Conservation (phyloP, 2,888 invertebrate genomes). For the Trichogramma evanescens region DNA sequence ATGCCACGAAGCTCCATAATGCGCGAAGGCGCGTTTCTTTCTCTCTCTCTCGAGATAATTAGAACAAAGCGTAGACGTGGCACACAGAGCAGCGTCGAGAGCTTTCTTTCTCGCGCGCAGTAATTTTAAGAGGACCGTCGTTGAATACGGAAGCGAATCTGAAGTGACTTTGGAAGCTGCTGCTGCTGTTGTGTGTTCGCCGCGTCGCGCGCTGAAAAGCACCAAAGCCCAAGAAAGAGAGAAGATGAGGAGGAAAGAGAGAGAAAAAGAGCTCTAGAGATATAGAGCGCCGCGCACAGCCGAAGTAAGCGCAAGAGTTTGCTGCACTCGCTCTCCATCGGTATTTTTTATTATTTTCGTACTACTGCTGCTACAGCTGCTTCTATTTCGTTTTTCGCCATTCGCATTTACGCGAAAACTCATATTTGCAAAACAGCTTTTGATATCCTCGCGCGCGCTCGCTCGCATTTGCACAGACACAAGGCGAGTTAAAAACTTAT, state of each 20-base stretch:
- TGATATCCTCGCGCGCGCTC: neutral
- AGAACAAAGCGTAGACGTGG: conserved; percentile 1
- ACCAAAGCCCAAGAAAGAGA: neutral
- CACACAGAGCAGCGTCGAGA: too few relatives aligned
- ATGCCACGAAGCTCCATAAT: neutral
- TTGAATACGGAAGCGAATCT: neutral
- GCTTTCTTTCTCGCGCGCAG: neutral
- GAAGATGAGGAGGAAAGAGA: conserved; percentile 7
- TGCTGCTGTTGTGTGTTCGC: too few relatives aligned
- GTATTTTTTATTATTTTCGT: neutral
- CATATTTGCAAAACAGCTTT: too few relatives aligned
- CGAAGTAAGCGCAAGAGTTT: conserved; percentile 16
- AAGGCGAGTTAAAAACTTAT: conserved; percentile 7
- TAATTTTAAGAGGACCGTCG: neutral
- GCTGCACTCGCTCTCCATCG: conserved; percentile 9
- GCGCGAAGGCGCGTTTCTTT: neutral
- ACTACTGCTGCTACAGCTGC: neutral
- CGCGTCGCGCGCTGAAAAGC: too few relatives aligned
- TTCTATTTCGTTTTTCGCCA: neutral
- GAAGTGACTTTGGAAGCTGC: conserved; percentile 8
- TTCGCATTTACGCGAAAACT: neutral
- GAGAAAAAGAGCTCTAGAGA: conserved; percentile 10
- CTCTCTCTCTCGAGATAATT: conserved; percentile 1
- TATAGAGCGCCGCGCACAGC: conserved; percentile 3
- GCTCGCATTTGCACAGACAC: neutral